Evolutionary conservation across 1,140 invertebrate genomes (phyloP).

Genomic region (Lepidurus packardi): DNA sequence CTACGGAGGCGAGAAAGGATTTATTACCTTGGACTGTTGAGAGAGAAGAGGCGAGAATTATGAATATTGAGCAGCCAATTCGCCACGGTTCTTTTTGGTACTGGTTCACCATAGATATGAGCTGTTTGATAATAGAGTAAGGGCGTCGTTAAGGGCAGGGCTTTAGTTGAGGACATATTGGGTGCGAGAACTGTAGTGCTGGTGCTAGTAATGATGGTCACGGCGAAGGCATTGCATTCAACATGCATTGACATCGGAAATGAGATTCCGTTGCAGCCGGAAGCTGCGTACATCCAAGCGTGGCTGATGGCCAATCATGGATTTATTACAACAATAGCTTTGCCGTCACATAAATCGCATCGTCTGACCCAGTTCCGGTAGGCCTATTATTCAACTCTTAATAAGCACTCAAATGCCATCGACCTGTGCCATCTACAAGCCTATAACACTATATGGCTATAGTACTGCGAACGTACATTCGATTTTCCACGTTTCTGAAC

Average conservation of each 20-base stretch:
- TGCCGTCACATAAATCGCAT: not conserved
- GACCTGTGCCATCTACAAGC: not conserved
- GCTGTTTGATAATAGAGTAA: slow-evolving; percentile 12
- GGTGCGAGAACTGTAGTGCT: slow-evolving; percentile 9
- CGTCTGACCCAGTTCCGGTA: slow-evolving; percentile 20
- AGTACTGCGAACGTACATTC: too few relatives aligned
- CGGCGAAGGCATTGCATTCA: slow-evolving; percentile 4
- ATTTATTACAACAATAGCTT: not conserved
- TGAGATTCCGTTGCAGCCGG: slow-evolving; percentile 5
- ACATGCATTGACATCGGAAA: slow-evolving; percentile 19
- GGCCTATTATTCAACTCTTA: not conserved
- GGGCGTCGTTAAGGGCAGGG: not conserved
- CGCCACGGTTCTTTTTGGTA: not conserved
- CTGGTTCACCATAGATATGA: not conserved
- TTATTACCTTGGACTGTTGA: not conserved
- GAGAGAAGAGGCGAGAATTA: not conserved
- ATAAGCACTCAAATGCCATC: not conserved
- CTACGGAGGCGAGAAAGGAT: not conserved
- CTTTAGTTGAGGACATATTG: not conserved
- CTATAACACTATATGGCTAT: not conserved
- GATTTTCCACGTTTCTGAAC: not conserved
- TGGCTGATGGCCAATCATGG: slow-evolving; percentile 9
- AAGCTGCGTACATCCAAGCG: slow-evolving; percentile 17
- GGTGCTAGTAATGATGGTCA: not conserved
- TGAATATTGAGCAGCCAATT: slow-evolving; percentile 19